phyloP scores from a whole-genome alignment of 1,140 invertebrate genomes.

The Helicoverpa zea region DNA sequence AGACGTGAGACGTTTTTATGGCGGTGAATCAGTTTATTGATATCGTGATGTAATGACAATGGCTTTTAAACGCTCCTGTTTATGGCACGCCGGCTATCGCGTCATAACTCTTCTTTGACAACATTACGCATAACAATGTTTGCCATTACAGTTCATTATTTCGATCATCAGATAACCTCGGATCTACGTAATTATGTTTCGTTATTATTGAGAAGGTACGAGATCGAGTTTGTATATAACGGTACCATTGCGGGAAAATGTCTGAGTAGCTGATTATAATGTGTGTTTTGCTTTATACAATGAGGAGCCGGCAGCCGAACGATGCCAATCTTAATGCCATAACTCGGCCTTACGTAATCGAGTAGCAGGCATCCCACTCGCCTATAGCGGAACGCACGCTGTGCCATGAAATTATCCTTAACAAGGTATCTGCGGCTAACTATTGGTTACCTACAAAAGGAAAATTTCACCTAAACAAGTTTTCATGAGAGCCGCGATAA shows the following conservation, averaged over 20 bases:
- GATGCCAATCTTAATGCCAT: constrained; percentile 75
- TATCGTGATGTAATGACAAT: constrained; percentile 32
- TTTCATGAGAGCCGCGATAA: not conserved
- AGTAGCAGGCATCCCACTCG: constrained; percentile 68
- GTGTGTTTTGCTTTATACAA: constrained; percentile 63
- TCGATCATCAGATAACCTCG: constrained; percentile 54
- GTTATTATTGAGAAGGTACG: constrained; percentile 60
- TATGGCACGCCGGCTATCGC: not conserved
- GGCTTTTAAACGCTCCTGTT: constrained; percentile 17
- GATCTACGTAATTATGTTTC: constrained; percentile 64
- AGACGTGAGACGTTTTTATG: constrained; percentile 23
- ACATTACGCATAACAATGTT: not conserved
- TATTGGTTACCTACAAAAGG: not conserved
- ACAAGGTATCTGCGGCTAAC: constrained; percentile 37
- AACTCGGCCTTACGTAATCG: constrained; percentile 74
- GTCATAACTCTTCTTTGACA: constrained; percentile 2
- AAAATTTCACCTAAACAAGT: not conserved
- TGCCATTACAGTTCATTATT: constrained; percentile 42
- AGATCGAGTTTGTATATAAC: constrained; percentile 68
- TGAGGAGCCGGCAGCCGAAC: constrained; percentile 54
- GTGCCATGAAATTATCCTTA: constrained; percentile 39
- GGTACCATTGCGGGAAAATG: constrained; percentile 63
- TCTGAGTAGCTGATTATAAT: constrained; percentile 62
- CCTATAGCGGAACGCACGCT: constrained; percentile 58
- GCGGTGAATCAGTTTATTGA: constrained; percentile 24